Evolutionary conservation across 2,113 vertebrate species (phyloP).

Genomic region (Cottus gobio): DNA sequence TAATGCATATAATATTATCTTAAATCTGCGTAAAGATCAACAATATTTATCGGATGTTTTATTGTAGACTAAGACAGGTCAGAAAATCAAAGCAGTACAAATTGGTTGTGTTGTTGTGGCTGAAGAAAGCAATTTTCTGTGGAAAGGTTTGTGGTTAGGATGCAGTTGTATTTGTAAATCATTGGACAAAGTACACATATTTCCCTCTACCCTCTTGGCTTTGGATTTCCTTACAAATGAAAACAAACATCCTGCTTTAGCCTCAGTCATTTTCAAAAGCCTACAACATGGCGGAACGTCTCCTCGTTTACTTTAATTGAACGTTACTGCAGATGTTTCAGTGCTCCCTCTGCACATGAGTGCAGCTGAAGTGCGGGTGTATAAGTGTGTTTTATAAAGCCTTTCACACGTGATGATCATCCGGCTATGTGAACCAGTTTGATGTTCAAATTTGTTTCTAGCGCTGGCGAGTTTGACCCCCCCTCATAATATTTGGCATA

Average conservation of each 20-base stretch:
- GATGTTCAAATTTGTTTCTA: conserved; percentile 49
- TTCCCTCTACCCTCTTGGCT: not conserved
- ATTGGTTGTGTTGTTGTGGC: not conserved
- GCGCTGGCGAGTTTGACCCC: not conserved
- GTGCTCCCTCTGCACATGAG: conserved; percentile 45
- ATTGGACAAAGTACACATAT: not conserved
- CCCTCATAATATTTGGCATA: conserved; percentile 35
- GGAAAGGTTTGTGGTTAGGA: not conserved
- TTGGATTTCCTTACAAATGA: conserved; percentile 5
- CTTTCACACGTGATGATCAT: conserved; percentile 54
- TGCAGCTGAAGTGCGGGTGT: conserved; percentile 42
- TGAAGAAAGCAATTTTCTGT: not conserved
- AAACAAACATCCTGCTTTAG: not conserved
- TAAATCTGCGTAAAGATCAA: not conserved
- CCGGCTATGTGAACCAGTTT: conserved; percentile 44
- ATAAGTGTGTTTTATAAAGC: conserved; percentile 44
- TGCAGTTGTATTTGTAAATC: conserved; percentile 10
- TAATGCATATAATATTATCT: not conserved
- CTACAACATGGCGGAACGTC: conserved; percentile 3
- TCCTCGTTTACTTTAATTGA: conserved; percentile 55
- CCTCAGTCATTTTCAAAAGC: conserved; percentile 25
- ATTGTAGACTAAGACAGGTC: not conserved
- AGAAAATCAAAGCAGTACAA: not conserved
- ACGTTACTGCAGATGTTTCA: conserved; percentile 34
- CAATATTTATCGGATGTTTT: not conserved